Evolutionary conservation across 2,113 vertebrate species (phyloP), one percentile per base, ranked within the genome.

Genomic region (Danionella cerebrum): DNA sequence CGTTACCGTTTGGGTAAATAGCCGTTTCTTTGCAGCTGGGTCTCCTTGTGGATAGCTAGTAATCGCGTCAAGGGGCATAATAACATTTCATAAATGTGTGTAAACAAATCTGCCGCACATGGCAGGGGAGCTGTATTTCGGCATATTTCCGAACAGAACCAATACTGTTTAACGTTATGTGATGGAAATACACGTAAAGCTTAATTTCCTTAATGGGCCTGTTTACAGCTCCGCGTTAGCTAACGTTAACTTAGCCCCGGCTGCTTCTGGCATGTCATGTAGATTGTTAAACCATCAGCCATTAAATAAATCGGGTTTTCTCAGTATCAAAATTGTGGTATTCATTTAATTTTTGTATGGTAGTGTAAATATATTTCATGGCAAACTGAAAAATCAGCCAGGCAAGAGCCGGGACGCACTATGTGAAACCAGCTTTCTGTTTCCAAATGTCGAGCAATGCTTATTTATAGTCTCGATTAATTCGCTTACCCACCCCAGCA

Each of bases 141-240:
- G 27, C 18, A 48, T 2, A 24, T 13, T n/a, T 12, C 12, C 18
- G 18, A 63, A 48, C 18, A n/a, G 19, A 48, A 35, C 6, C 3
- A 1, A 6, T n/a, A n/a, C n/a, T n/a, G n/a, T n/a, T n/a, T n/a
- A n/a, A n/a, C 42, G 9, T 1, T 21, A 19, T 62, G 6, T 21
- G 11, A 29, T 11, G 11, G 39, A 11, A 21, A 35, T 27, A 3
- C 42, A 48, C 6, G 8, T 11, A 22, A 47, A 22, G 13, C 25
- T 29, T 47, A 47, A 63, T 63, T 45, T 63, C 59, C 35, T n/a
- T 63, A 33, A 35, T 10, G 42, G 59, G 59, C 59, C 59, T 63
- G 41, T 48, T 48, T 63, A 63, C 42, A 47, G 59, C 59, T 47
- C 18, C 16, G 42, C 42, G 59, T 63, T 62, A 63, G 18, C 58